Evolutionary conservation across 1,140 invertebrate species (phyloP), one percentile per base, ranked within the genome.

Genomic region (Nebria ingens): DNA sequence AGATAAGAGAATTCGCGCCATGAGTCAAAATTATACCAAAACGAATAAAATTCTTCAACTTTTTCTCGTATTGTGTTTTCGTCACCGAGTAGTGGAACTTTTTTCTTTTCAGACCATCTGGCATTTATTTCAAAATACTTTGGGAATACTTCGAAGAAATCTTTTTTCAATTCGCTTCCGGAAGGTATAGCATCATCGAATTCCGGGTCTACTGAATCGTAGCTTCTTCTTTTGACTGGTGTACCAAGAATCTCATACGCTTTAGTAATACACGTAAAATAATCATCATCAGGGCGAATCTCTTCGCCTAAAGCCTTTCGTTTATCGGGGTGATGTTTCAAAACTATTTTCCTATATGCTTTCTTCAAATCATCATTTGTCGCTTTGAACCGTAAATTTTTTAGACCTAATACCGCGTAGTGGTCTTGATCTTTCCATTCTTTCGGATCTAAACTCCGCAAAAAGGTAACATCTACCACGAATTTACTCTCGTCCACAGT

Each of bases 1-100:
- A 97, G 73, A 71, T 99, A 99, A n/a, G 95, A 98, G 76, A 89
- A 99, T 66, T 99, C 97, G 60, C 97, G 78, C 97, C 97, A 99
- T 0, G 96, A 98, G 62, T 98, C 93, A 75, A 98, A 99, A 61
- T 93, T 84, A 71, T 97, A 98, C 93, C 94, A 97, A 72, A 92
- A 92, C 34, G 83, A 81, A 68, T 93, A 93, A 74, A 93, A 93
- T 34, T 78, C 77, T 66, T 96, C 89, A 1, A 93, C 89, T 64
- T 87, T 79, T 56, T 84, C 79, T 49, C 87, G 73, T 0, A 79
- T 71, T 45, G 82, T 83, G 54, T 85, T 73, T 9, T 82, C 75
- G 67, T 85, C 82, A 23, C 95, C 96, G 49, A 99, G 73, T 57
- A 80, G 72, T 20, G 96, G 95, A 1, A 96, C 92, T 52, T 86